Base-by-base conservation (phyloP, 1,140 invertebrate genomes). In the Drosophila nannoptera region DNA sequence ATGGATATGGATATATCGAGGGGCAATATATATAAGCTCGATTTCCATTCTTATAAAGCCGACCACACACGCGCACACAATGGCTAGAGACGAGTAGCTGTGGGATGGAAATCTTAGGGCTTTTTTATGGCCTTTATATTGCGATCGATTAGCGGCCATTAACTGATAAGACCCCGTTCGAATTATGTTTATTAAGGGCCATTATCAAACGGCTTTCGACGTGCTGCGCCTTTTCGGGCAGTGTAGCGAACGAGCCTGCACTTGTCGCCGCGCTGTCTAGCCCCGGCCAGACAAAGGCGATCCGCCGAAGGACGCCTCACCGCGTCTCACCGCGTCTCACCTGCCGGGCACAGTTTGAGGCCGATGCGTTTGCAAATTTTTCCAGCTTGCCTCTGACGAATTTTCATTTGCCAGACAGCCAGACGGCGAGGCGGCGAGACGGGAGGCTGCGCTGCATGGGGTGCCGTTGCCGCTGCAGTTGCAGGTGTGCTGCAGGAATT, bases 91-190 rank as follows among this genome's bases (percentile, higher is more conserved):
- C 58, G 75, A 69, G 77, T 77, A 80, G 73, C 73, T 12, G 29
- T 31, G 16, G 61, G 61, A 71, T 68, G 62, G 65, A 53, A 70
- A 45, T 73, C 58, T 76, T 71, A 48, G 65, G 12, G 40, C 14
- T 43, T 60, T 77, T 80, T 84, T 80, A 84, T 80, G 40, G 66
- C 22, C 63, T 77, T 80, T 73, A 50, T 61, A 80, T 81, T 86
- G 74, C 86, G 81, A 84, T 84, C 81, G 86, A 86, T 84, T 84
- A 80, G 80, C 52, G 61, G 60, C 65, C 81, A 84, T 84, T 84
- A 84, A 74, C 64, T 69, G 80, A 83, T 84, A 83, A 78, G 72
- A 7, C 33, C 31, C 42, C 48, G 63, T 38, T 63, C 46, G 42
- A 14, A 9, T 66, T 71, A 53, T 7, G n/a, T 12, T 16, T 43